phyloP scores from a whole-genome alignment of 2,888 invertebrate genomes.

The Notodonta ziczac region DNA sequence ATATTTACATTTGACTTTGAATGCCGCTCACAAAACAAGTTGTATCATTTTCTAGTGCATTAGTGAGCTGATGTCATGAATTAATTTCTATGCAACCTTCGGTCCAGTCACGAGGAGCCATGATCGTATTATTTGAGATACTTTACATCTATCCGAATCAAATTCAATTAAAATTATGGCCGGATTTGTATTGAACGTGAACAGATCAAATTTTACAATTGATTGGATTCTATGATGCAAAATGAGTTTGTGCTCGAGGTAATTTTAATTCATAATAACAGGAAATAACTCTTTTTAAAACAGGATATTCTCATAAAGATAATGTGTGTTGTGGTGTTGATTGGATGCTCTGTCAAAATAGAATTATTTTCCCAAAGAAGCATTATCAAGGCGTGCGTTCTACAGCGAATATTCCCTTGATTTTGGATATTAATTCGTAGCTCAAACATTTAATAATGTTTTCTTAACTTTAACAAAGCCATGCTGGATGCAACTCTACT shows the following conservation, averaged over 20 bases:
- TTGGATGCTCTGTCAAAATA: too few relatives aligned
- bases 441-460: too few relatives aligned
- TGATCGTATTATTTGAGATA: conserved; percentile 30
- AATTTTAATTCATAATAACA: not conserved
- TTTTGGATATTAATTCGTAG: too few relatives aligned
- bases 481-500: too few relatives aligned
- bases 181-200: not conserved
- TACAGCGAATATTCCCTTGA: too few relatives aligned
- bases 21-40: conserved; percentile 46
- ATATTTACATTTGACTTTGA: conserved; percentile 59
- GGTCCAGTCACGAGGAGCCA: conserved; percentile 55
- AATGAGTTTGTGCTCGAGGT: too few relatives aligned
- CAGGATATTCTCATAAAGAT: too few relatives aligned
- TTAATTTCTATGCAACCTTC: conserved; percentile 60
- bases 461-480: too few relatives aligned
- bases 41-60: conserved; percentile 49
- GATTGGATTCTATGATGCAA: not conserved
- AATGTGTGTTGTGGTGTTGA: too few relatives aligned
- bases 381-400: too few relatives aligned
- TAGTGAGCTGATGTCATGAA: conserved; percentile 49
- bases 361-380: too few relatives aligned
- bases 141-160: not conserved
- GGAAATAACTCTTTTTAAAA: not conserved
- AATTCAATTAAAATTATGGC: not conserved
- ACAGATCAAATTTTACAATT: not conserved